These are phyloP conservation scores for Kryptolebias marmoratus DNA, from an alignment of 2,113 vertebrate genomes.

Conservation along the genomic window DNA sequence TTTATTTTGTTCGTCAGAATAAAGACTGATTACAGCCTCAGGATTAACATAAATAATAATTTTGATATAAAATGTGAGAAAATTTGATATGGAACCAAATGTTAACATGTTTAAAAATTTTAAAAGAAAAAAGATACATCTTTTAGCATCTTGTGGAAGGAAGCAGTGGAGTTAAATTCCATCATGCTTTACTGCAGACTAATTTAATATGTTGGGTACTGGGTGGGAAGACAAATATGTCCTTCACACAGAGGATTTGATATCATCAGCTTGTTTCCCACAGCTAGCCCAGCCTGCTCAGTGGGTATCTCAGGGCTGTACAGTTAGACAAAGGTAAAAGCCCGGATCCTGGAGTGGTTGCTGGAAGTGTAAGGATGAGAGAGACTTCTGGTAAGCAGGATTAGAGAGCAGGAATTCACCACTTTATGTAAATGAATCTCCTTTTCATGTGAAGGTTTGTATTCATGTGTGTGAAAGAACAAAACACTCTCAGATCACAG, in stretches of 20 bases:
- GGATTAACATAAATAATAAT: too few species aligned
- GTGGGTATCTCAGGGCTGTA: conserved; percentile 55
- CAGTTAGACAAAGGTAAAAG: conserved; percentile 48
- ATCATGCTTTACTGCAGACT: conserved; percentile 23
- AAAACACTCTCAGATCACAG: conserved; percentile 31
- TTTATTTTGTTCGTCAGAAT: too few species aligned
- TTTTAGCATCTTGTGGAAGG: conserved; percentile 1
- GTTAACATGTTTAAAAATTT: background rate
- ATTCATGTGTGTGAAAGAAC: conserved; percentile 1
- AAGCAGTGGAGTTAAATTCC: conserved; percentile 28
- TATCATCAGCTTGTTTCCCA: conserved; percentile 73
- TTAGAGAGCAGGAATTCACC: conserved; percentile 6
- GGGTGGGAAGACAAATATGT: conserved; percentile 73
- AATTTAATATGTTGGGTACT: conserved; percentile 54
- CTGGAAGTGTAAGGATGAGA: conserved; percentile 24
- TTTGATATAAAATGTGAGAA: too few species aligned
- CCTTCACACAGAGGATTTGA: conserved; percentile 78
- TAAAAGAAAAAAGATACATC: conserved; percentile 16
- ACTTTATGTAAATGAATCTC: conserved; percentile 13
- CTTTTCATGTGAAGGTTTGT: conserved; percentile 8
- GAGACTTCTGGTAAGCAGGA: conserved; percentile 1
- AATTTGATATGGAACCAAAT: too few species aligned
- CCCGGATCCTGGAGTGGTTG: conserved; percentile 11
- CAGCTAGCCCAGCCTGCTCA: conserved; percentile 51
- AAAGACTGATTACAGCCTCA: too few species aligned